Conservation (phyloP, 2,113 vertebrate genomes). For the Peromyscus polionotus region DNA sequence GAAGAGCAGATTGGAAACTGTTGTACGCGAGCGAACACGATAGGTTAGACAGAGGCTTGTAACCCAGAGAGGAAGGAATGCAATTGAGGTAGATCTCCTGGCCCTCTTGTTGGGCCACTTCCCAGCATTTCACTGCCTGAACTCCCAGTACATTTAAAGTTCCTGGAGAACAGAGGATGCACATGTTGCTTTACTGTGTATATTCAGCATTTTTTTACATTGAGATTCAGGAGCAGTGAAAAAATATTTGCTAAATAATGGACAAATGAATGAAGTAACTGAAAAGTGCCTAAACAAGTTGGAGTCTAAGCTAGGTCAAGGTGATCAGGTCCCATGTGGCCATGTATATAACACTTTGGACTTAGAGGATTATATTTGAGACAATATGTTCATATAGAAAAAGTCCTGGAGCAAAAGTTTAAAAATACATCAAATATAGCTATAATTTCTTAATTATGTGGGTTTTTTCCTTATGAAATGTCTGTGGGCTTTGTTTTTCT, state of each 20-base stretch:
- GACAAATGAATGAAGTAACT: background rate
- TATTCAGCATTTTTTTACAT: background rate
- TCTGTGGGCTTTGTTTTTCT: background rate
- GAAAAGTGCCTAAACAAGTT: background rate
- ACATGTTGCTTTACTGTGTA: background rate
- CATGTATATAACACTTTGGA: background rate
- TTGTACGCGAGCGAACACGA: background rate
- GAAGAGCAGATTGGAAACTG: background rate
- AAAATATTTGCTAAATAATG: background rate
- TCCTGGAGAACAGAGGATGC: background rate
- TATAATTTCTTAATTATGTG: background rate
- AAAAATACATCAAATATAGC: background rate
- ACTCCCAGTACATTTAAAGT: background rate
- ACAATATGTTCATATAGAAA: background rate
- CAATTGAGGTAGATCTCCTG: background rate
- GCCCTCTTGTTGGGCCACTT: background rate
- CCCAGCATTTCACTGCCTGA: background rate
- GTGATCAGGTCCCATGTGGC: background rate
- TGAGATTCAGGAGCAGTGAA: background rate
- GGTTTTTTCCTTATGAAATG: background rate
- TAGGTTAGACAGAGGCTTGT: background rate
- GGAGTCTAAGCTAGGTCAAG: background rate
- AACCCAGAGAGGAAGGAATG: background rate
- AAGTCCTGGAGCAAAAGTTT: background rate
- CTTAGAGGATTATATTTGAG: background rate